phyloP scores from a whole-genome alignment of 2,113 vertebrate species.

The Gopherus evgoodei region DNA sequence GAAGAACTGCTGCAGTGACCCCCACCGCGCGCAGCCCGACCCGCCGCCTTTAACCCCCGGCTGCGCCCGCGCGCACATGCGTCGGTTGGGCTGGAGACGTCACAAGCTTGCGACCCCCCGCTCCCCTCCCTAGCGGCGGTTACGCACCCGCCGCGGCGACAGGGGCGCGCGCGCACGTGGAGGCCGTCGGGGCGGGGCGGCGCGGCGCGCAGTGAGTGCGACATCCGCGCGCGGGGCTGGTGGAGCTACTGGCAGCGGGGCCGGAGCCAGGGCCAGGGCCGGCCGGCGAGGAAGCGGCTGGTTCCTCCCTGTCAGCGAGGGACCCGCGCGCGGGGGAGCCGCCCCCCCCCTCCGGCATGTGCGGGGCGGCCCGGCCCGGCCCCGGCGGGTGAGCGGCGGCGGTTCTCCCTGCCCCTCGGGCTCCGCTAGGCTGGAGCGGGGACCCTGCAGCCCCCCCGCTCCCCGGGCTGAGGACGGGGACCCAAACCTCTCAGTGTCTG shows the following conservation, averaged over 20 bases:
- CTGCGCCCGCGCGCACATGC: too few relatives aligned
- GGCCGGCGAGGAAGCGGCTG: not conserved
- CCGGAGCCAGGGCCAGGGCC: not conserved
- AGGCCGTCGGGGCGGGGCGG: not conserved
- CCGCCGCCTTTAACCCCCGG: accelerated
- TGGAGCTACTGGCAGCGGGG: too few relatives aligned
- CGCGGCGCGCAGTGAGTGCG: not conserved
- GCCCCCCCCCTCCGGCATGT: not conserved
- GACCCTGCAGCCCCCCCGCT: too few relatives aligned
- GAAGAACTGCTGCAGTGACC: too few relatives aligned
- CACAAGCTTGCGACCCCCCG: not conserved
- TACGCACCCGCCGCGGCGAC: not conserved
- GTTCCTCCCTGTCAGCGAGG: not conserved
- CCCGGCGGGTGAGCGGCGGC: not conserved
- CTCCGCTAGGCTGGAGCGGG: not conserved
- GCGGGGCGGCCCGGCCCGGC: not conserved
- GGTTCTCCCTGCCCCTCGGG: too few relatives aligned
- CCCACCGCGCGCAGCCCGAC: accelerated
- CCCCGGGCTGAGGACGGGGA: not conserved
- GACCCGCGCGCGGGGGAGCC: not conserved
- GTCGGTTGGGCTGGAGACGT: not conserved
- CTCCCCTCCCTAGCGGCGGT: too few relatives aligned
- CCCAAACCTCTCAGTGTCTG: not conserved
- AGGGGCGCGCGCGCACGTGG: not conserved
- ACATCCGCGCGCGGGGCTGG: not conserved